Base-by-base conservation (phyloP, 2,797 vertebrate genomes). In the Kryptopterus vitreolus region DNA sequence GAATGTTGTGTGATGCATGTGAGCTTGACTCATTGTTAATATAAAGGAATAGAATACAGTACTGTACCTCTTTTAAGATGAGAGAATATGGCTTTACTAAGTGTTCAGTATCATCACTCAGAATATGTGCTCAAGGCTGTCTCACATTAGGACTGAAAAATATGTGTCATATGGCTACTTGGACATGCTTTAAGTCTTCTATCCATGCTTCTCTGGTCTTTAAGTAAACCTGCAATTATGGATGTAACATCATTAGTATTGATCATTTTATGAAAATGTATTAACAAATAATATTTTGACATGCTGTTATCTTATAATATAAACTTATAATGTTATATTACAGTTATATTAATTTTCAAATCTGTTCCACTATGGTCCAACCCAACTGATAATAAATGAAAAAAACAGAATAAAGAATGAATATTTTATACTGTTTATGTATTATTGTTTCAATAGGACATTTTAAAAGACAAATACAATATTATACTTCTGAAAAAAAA, bases 1-100 rank as follows among this genome's bases (percentile, higher is more conserved):
- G 35, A 50, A 63, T 29, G 43, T 50, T 33, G 58, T 26, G 33
- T 38, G 43, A 62, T n/a, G 52, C 62, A 31, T 22, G 15, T 71
- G 50, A 29, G 22, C 35, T 63, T 83, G 61, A 78, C 58, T 58
- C 58, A 63, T 69, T 63, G 52, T 66, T 79, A 66, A 76, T 16
- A 48, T 35, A 35, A 55, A 50, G n/a, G 59, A 59, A 61, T 24
- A 66, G 69, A 70, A 53, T 38, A 18, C 33, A 38, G 24, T 12
- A 22, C 62, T 70, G 33, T n/a, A n/a, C n/a, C n/a, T n/a, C n/a
- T n/a, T n/a, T n/a, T n/a, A n/a, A n/a, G n/a, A n/a, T n/a, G n/a
- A n/a, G n/a, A 55, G 16, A 46, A 11, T 33, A 43, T 15, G 22
- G 43, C 65, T 29, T 38, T 66, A 43, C 46, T 24, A 35, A 70